Base-by-base conservation (phyloP, 2,797 vertebrate genomes). In the Cirrhinus molitorella region DNA sequence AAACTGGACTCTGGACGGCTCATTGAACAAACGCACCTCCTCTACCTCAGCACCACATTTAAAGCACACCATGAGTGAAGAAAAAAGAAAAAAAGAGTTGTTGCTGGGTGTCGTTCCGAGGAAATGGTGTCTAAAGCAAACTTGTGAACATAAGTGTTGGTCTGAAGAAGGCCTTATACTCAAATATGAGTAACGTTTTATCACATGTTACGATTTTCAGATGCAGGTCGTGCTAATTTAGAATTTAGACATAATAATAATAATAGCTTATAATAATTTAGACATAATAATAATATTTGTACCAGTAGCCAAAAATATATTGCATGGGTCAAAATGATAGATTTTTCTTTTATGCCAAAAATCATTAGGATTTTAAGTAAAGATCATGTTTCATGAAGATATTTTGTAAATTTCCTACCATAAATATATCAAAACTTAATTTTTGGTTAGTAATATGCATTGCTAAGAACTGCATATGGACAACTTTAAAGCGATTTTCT, bases 11-110 rank as follows among this genome's bases (percentile, higher is more conserved):
- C 91, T 89, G 82, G 90, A 93, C 80, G 92, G 90, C 90, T 93
- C 93, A 94, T 95, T 94, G 93, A 92, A 89, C 91, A 92, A 92
- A 93, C 88, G 90, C 90, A 91, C 91, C 91, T 92, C 89, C 88
- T 87, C 88, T 84, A 88, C 86, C 90, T 92, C 55, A 81, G 89
- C 87, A 89, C 85, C 84, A 87, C 86, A 89, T 92, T 92, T 88
- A 85, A 87, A 91, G 90, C 88, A 90, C 90, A 92, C 92, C 90
- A 92, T 93, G 92, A 92, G 75, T 28, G 43, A 67, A 72, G 73
- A 16, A 31, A 81, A 83, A 80, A 75, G 12, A 55, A 72, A 70
- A 23, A 53, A 55, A 91, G 88, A 80, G 89, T 75, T 49, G 87
- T 83, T 88, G 89, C 79, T 61, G 43, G 16, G 65, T 88, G 88